phyloP scores from a whole-genome alignment of 2,797 vertebrate genomes.

The Merluccius polli region DNA sequence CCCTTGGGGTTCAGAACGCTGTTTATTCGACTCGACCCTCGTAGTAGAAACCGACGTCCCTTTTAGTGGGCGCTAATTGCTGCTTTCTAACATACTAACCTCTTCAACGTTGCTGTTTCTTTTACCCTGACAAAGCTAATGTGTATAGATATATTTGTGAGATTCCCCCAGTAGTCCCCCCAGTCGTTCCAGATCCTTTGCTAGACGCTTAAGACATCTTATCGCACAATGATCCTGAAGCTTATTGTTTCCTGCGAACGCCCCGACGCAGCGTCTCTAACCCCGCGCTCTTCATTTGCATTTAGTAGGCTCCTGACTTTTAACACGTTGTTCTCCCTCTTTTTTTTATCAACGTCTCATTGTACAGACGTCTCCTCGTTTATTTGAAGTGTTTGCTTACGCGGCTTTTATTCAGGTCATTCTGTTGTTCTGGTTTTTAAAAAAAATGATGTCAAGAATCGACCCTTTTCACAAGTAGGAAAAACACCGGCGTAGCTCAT shows the following conservation, averaged over 20 bases:
- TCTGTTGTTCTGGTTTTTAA: constrained; percentile 35
- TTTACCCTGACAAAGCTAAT: background rate
- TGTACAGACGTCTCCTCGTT: background rate
- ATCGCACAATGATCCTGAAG: background rate
- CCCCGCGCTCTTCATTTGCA: background rate
- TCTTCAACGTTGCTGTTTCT: background rate
- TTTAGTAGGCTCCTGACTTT: background rate
- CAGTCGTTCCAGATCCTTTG: background rate
- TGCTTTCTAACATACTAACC: background rate
- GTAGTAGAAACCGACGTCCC: background rate
- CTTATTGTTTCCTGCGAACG: background rate
- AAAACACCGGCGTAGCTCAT: too few relatives aligned
- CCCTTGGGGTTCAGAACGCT: background rate
- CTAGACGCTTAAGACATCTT: background rate
- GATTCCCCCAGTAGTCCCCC: background rate
- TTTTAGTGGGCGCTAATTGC: background rate
- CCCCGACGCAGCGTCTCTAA: background rate
- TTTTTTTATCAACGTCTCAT: background rate
- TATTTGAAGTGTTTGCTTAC: constrained; percentile 14
- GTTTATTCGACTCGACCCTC: background rate
- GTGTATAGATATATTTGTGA: background rate
- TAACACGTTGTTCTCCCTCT: background rate
- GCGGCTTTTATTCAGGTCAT: constrained; percentile 28
- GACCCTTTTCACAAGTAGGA: too few relatives aligned
- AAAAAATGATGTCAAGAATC: constrained; percentile 26